Percentiles rank a stretch among this genome's conserved stretches.
Conservation (phyloP, 1,140 invertebrate genomes). For the Polypedilum vanderplanki region DNA sequence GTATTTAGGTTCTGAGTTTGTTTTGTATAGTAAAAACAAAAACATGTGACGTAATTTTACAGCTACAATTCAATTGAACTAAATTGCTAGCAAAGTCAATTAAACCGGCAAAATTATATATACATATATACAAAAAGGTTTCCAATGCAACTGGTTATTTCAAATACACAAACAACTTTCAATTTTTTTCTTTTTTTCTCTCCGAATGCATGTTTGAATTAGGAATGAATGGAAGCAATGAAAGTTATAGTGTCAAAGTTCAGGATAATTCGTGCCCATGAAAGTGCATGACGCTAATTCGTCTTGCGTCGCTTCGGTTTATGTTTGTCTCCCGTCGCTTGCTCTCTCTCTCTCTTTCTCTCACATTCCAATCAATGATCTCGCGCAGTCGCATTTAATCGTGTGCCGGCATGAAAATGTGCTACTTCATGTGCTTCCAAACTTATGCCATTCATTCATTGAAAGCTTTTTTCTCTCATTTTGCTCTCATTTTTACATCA, state of each 20-base stretch:
- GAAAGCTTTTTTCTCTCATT: neutral
- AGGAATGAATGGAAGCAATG: neutral
- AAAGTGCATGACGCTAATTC: conserved; percentile 7
- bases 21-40: no score
- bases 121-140: no score
- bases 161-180: no score
- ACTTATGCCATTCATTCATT: neutral
- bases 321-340: neutral
- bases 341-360: neutral
- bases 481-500: neutral
- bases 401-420: neutral
- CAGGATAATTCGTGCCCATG: neutral
- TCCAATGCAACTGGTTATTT: no score
- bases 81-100: no score
- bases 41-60: no score
- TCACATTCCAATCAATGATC: conserved; percentile 27
- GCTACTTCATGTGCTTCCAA: conserved; percentile 11
- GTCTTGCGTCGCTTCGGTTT: neutral
- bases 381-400: neutral
- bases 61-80: no score
- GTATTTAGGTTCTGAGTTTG: no score
- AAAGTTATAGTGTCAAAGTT: neutral
- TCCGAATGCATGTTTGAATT: neutral
- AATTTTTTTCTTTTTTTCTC: neutral
- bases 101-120: no score